Base-by-base conservation (phyloP, 1,140 invertebrate species). In the Drosophila sturtevanti region DNA sequence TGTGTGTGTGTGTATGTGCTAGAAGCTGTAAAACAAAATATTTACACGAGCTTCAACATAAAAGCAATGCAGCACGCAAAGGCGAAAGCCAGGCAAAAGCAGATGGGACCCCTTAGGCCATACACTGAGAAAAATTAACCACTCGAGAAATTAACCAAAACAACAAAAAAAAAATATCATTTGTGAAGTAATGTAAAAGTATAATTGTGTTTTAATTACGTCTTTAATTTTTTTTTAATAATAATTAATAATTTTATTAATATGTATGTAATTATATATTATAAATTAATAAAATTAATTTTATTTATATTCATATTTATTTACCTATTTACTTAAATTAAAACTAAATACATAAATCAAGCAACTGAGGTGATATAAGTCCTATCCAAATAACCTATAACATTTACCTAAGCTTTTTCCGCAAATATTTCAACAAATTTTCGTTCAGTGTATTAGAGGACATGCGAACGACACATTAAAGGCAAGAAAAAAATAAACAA, bases 381-480 rank as follows among this genome's bases (percentile, higher is more conserved):
- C n/a, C n/a, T n/a, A n/a, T n/a, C n/a, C 2, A 35, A 7, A 10
- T 37, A 4, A 37, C 6, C 34, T 10, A n/a, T n/a, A n/a, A n/a
- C n/a, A n/a, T n/a, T n/a, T 11, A 35, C 10, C 4, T 38, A 14
- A 38, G 37, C 37, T 38, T 31, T 22, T 18, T 16, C n/a, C 9
- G 3, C 4, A 7, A 2, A 14, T 0, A 27, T n/a, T n/a, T n/a
- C n/a, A 54, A 3, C 24, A 7, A 14, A 54, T 1, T 7, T 54
- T 54, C 5, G 11, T 34, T 34, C 27, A 56, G 54, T 56, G 54
- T 34, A 56, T 11, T 3, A 67, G 72, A 79, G 84, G 72, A 87
- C 82, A 87, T 87, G 82, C 82, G 82, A 87, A 87, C 72, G 79
- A 87, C 75, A 89, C 82, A 87, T 87, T 87, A 87, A 87, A 89